Conservation (phyloP, 2,797 vertebrate species). For the Myripristis jacobus region DNA sequence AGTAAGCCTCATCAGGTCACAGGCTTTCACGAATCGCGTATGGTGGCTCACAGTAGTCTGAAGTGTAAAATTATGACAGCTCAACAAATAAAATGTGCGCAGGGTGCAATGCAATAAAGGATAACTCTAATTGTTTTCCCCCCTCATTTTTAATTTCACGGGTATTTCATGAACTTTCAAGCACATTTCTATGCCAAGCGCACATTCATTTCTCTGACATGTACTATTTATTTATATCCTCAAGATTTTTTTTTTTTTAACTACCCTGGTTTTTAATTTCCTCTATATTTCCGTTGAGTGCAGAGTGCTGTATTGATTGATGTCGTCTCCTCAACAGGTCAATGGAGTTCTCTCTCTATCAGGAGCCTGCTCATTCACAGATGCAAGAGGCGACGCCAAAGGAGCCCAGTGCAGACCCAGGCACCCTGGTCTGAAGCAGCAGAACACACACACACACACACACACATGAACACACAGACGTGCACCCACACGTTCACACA, state of each 20-base stretch:
- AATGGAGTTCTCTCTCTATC: constrained; percentile 83
- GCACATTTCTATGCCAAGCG: too few relatives aligned
- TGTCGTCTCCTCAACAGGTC: constrained; percentile 68
- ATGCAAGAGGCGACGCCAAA: constrained; percentile 76
- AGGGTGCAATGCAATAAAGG: too few relatives aligned
- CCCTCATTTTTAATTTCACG: too few relatives aligned
- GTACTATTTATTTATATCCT: background rate
- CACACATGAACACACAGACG: constrained; percentile 7
- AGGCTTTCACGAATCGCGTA: too few relatives aligned
- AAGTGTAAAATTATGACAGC: too few relatives aligned
- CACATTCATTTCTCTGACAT: background rate
- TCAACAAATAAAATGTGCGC: too few relatives aligned
- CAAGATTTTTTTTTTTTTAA: background rate
- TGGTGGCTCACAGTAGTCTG: too few relatives aligned
- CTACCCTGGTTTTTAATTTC: constrained; percentile 20
- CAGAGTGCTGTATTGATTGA: constrained; percentile 42
- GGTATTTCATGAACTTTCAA: too few relatives aligned
- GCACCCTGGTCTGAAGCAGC: constrained; percentile 82
- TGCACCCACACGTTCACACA: constrained; percentile 24
- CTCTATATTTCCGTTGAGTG: constrained; percentile 15
- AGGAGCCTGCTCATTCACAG: constrained; percentile 77
- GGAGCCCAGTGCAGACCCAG: constrained; percentile 78
- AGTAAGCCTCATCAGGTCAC: too few relatives aligned
- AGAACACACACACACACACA: constrained; percentile 34
- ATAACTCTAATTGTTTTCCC: too few relatives aligned